Percentiles rank a stretch among this genome's conserved stretches.
Evolutionary conservation across 2,888 invertebrate species (phyloP).

Genomic region (Anthrax anthrax): DNA sequence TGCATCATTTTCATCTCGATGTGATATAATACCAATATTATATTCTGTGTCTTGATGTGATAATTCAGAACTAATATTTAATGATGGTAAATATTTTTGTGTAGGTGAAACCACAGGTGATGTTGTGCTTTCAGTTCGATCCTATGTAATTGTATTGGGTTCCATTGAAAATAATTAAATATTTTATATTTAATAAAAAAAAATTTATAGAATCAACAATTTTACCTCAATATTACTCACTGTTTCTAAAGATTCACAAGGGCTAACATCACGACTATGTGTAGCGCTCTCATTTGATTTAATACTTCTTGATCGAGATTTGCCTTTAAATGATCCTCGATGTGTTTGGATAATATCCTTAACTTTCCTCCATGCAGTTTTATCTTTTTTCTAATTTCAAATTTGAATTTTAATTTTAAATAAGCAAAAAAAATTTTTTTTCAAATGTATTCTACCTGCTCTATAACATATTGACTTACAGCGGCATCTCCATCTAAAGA

Average conservation of each 20-base stretch:
- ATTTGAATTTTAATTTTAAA: neutral
- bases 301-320: slow-evolving; percentile 12
- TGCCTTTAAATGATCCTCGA: slow-evolving; percentile 13
- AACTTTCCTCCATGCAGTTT: slow-evolving; percentile 66
- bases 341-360: slow-evolving; percentile 58
- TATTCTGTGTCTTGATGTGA: neutral
- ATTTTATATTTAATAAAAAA: neutral
- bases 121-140: slow-evolving; percentile 4
- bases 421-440: neutral
- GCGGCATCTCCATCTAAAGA: slow-evolving; percentile 22
- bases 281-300: slow-evolving; percentile 13
- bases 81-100: slow-evolving; percentile 5
- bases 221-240: slow-evolving; percentile 9
- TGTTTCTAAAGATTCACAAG: slow-evolving; percentile 13
- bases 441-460: neutral
- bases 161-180: neutral
- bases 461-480: slow-evolving; percentile 8
- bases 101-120: slow-evolving; percentile 9
- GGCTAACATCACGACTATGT: slow-evolving; percentile 15
- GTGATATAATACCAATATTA: slow-evolving; percentile 5
- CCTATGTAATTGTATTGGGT: slow-evolving; percentile 5
- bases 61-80: neutral
- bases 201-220: too few species aligned
- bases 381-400: slow-evolving; percentile 34
- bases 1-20: slow-evolving; percentile 10